A percentile compares a stretch with the other conserved stretches of the same genome.
Evolutionary conservation across 2,113 vertebrate genomes (phyloP).

Genomic region (Rostratula benghalensis): DNA sequence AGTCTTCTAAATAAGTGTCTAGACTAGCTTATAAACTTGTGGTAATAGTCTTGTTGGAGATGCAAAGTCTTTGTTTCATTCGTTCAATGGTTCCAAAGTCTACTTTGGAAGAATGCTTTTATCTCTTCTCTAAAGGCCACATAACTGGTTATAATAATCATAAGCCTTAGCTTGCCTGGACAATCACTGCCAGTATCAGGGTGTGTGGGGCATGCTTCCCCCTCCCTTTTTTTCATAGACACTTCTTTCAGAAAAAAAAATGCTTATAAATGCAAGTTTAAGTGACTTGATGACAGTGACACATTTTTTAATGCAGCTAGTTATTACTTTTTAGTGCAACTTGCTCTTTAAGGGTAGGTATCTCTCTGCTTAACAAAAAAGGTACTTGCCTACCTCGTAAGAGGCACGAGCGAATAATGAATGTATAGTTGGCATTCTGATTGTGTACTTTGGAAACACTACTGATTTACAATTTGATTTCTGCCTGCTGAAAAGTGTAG

Average conservation of each 20-base stretch:
- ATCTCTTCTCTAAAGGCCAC: neutral
- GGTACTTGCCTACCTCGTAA: neutral
- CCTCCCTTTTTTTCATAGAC: neutral
- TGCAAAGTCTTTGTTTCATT: neutral
- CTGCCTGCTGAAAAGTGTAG: neutral
- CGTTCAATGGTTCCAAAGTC: neutral
- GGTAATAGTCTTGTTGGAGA: neutral
- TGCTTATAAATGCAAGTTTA: neutral
- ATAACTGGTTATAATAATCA: neutral
- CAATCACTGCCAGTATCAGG: neutral
- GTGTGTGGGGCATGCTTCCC: neutral
- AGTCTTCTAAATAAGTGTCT: conserved; percentile 2
- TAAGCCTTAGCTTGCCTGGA: neutral
- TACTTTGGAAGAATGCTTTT: neutral
- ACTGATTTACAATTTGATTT: neutral
- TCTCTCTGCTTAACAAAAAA: neutral
- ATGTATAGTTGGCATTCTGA: neutral
- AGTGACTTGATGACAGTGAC: neutral
- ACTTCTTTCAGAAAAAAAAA: neutral
- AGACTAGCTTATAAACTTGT: conserved; percentile 26
- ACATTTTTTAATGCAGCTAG: neutral
- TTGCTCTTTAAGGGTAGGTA: neutral
- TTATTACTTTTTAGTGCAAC: neutral
- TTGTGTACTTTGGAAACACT: neutral
- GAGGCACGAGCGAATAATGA: neutral